phyloP scores from a whole-genome alignment of 2,888 invertebrate genomes.

The Clunio marinus region DNA sequence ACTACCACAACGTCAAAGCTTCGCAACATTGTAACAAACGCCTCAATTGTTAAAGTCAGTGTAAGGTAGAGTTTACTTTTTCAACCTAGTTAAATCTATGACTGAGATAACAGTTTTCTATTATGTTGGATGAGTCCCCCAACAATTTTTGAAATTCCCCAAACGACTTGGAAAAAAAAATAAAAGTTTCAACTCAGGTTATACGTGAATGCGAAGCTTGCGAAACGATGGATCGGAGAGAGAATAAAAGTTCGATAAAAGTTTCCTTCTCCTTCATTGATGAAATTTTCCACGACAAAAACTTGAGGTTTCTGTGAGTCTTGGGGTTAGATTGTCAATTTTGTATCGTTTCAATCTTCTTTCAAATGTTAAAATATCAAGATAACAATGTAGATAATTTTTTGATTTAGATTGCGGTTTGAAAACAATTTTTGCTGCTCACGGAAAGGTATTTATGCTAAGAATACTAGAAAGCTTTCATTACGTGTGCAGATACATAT shows the following conservation, averaged over 20 bases:
- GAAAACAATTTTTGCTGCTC: too few relatives aligned
- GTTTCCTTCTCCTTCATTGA: constrained; percentile 9
- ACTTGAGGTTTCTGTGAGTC: too few relatives aligned
- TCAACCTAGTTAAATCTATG: background rate
- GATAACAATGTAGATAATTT: too few relatives aligned
- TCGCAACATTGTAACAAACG: background rate
- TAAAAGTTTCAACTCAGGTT: constrained; percentile 10
- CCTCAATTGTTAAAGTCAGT: too few relatives aligned
- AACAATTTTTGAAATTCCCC: constrained; percentile 25
- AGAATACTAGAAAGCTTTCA: too few relatives aligned
- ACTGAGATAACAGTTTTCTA: constrained; percentile 7
- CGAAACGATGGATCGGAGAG: background rate
- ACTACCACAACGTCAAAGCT: background rate
- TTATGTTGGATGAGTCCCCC: constrained; percentile 10
- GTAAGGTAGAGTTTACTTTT: constrained; percentile 8
- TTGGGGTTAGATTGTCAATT: too few relatives aligned
- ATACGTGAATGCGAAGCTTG: background rate
- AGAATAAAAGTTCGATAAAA: constrained; percentile 22
- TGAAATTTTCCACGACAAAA: background rate
- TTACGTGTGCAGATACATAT: too few relatives aligned
- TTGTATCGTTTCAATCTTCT: too few relatives aligned
- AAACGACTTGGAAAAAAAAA: background rate
- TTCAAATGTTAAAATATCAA: too few relatives aligned
- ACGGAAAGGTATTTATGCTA: too few relatives aligned
- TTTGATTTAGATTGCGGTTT: too few relatives aligned